A percentile compares a stretch with the other conserved stretches of the same genome.
phyloP scores from a whole-genome alignment of 2,888 invertebrate genomes.

The Eurois occulta region DNA sequence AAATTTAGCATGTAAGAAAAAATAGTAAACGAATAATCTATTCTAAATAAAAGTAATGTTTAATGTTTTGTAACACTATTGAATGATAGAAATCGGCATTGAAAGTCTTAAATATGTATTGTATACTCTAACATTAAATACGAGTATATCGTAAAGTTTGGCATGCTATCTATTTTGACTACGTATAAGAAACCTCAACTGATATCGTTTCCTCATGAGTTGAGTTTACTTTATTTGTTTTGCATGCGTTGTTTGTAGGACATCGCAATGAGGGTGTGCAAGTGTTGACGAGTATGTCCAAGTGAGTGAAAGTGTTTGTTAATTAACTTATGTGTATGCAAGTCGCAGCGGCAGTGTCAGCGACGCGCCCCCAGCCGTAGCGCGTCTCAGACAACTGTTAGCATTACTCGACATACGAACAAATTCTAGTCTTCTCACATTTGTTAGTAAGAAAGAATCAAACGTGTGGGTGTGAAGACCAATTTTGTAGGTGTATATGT shows the following conservation, averaged over 20 bases:
- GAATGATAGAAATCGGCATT: no score
- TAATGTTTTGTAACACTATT: no score
- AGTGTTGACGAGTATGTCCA: neutral
- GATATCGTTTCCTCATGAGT: neutral
- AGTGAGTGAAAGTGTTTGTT: neutral
- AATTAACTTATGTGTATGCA: neutral
- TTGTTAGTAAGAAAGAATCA: neutral
- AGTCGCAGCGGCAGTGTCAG: conserved; percentile 9
- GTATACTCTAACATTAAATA: no score
- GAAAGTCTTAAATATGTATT: no score
- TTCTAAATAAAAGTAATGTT: neutral
- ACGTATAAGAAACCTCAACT: no score
- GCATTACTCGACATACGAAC: neutral
- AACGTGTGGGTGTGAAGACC: neutral
- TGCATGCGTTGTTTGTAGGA: neutral
- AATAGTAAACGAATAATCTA: no score
- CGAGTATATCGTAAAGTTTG: no score
- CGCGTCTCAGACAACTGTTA: conserved; percentile 31
- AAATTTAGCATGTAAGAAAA: no score
- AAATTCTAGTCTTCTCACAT: neutral
- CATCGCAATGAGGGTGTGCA: neutral
- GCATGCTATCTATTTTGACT: no score
- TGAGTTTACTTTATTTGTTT: neutral
- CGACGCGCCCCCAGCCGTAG: conserved; percentile 49
- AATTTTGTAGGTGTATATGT: neutral